These are phyloP conservation scores for Eueremaeus valkanovi DNA, from an alignment of 2,888 invertebrate genomes.

Conservation along the genomic window DNA sequence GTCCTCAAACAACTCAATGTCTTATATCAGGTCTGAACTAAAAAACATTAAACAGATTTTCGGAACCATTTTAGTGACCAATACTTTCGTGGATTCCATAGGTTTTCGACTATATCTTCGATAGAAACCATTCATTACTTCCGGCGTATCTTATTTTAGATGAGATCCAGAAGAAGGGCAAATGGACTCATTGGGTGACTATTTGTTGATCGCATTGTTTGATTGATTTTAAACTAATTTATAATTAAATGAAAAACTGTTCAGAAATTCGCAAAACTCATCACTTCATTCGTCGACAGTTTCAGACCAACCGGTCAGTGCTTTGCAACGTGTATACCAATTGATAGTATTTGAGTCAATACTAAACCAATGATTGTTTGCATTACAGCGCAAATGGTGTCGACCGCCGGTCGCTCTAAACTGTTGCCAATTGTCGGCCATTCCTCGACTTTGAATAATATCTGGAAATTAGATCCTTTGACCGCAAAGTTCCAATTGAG, in stretches of 20 bases:
- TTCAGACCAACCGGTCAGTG: constrained; percentile 67
- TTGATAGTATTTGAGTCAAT: not conserved
- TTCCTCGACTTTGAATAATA: constrained; percentile 80
- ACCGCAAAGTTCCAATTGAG: constrained; percentile 68
- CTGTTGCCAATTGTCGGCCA: constrained; percentile 93
- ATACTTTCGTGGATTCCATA: too few relatives aligned
- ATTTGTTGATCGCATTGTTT: not conserved
- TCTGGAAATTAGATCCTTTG: constrained; percentile 85
- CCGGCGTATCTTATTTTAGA: constrained; percentile 94
- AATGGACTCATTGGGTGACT: constrained; percentile 84
- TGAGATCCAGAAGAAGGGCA: constrained; percentile 81
- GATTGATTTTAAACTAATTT: not conserved
- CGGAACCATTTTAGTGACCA: too few relatives aligned
- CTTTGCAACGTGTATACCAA: not conserved
- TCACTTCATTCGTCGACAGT: constrained; percentile 85
- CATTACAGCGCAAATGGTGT: constrained; percentile 79
- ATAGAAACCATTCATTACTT: constrained; percentile 81
- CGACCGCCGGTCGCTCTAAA: constrained; percentile 75
- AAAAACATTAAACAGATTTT: too few relatives aligned
- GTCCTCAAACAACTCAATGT: constrained; percentile 75
- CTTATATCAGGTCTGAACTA: constrained; percentile 56
- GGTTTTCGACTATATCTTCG: constrained; percentile 82
- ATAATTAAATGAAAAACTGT: not conserved
- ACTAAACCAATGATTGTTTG: not conserved
- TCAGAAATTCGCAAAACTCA: constrained; percentile 74